Conservation (phyloP, 2,797 vertebrate species). For the Dallia pectoralis region DNA sequence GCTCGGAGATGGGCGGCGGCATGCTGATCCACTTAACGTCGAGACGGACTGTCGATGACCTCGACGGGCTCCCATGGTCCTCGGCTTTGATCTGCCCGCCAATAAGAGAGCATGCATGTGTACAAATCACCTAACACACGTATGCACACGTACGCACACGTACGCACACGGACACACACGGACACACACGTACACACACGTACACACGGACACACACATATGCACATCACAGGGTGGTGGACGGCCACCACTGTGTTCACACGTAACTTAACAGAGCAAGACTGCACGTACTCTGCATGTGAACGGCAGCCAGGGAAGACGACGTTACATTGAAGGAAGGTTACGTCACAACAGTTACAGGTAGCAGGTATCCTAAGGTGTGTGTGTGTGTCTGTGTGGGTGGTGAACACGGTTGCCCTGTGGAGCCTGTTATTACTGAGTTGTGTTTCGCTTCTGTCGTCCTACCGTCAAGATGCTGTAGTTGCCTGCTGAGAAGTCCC, state of each 20-base stretch:
- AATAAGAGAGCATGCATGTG: not conserved
- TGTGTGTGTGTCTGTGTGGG: not conserved
- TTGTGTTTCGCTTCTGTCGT: not conserved
- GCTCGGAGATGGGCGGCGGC: conserved; percentile 72
- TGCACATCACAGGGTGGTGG: not conserved
- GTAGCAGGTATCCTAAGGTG: not conserved
- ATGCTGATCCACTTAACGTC: conserved; percentile 86
- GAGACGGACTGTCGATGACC: conserved; percentile 82
- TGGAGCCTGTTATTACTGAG: not conserved
- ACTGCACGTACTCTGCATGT: not conserved
- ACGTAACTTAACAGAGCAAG: not conserved
- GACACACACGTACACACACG: no score
- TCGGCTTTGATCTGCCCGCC: conserved; percentile 83
- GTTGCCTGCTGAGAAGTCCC: conserved; percentile 80
- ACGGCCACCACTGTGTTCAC: not conserved
- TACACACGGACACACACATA: no score
- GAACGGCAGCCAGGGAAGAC: not conserved
- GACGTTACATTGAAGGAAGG: no score
- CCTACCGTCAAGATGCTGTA: conserved; percentile 92
- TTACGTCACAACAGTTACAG: not conserved
- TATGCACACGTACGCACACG: no score
- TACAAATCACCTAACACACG: not conserved
- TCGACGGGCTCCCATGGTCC: conserved; percentile 79
- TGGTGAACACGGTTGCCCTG: not conserved
- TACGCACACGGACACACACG: no score